phyloP scores from a whole-genome alignment of 2,797 vertebrate species.

The Myotis daubentonii region DNA sequence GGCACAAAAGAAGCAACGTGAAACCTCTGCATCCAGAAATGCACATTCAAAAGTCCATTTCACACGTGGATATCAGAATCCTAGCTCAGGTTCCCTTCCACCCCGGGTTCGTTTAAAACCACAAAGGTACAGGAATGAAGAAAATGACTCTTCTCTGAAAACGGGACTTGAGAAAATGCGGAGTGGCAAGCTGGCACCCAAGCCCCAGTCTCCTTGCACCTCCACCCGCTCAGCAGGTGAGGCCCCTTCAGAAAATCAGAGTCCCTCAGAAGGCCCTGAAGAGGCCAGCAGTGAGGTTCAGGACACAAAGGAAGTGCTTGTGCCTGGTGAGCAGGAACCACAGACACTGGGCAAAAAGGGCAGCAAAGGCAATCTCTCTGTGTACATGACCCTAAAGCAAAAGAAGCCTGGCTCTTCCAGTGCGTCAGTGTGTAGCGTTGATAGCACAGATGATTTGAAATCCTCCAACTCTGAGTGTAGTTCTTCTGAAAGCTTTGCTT shows the following conservation, averaged over 20 bases:
- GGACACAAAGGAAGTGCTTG: constrained; percentile 87
- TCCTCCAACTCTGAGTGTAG: constrained; percentile 95
- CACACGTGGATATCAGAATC: constrained; percentile 95
- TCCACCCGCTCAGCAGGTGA: constrained; percentile 89
- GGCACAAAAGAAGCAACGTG: constrained; percentile 91
- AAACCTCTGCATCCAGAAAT: constrained; percentile 89
- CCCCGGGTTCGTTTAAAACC: constrained; percentile 96
- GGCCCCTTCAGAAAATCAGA: constrained; percentile 89
- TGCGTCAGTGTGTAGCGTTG: constrained; percentile 92
- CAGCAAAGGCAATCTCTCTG: constrained; percentile 91
- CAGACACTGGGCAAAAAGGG: constrained; percentile 89
- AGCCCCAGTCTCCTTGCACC: constrained; percentile 89
- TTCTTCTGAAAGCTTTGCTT: constrained; percentile 93
- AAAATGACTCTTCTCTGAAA: constrained; percentile 93
- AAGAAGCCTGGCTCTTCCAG: constrained; percentile 92
- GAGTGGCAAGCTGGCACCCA: constrained; percentile 89
- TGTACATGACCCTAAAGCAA: constrained; percentile 93
- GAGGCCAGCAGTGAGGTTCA: constrained; percentile 88
- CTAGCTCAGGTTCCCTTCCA: constrained; percentile 91
- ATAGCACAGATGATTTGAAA: constrained; percentile 93
- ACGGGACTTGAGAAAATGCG: constrained; percentile 91
- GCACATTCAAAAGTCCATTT: constrained; percentile 95
- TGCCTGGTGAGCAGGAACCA: constrained; percentile 88
- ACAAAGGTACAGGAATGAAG: constrained; percentile 97
- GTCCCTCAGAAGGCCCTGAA: constrained; percentile 88